These are phyloP conservation scores for Actinemys pallida DNA, from an alignment of 2,113 vertebrate genomes.

Conservation along the genomic window DNA sequence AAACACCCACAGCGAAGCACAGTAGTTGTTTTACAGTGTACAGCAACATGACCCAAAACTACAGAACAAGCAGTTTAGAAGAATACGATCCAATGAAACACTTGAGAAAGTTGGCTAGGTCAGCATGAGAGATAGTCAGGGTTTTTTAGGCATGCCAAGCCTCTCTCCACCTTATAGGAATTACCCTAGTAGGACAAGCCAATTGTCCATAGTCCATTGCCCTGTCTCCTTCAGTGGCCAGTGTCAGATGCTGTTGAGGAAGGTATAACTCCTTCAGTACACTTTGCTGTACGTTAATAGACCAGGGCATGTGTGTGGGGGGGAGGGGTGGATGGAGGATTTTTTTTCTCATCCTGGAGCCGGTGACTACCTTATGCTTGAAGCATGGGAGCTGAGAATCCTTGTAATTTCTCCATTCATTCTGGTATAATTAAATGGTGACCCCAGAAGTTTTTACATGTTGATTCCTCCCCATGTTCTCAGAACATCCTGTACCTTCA, in stretches of 20 bases:
- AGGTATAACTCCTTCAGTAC: background rate
- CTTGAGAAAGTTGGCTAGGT: background rate
- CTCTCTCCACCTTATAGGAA: background rate
- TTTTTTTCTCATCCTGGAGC: background rate
- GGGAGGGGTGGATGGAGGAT: background rate
- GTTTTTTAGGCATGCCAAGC: background rate
- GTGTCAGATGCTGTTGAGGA: background rate
- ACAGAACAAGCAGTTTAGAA: background rate
- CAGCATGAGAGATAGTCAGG: accelerated
- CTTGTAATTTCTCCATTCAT: background rate
- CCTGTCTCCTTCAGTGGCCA: background rate
- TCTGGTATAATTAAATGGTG: background rate
- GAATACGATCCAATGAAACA: background rate
- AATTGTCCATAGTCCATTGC: background rate
- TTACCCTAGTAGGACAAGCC: background rate
- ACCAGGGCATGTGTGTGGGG: background rate
- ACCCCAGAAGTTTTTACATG: background rate
- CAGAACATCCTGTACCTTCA: background rate
- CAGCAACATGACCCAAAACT: background rate
- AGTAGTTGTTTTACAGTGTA: background rate
- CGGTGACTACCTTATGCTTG: background rate
- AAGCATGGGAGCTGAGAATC: background rate
- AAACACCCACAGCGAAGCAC: background rate
- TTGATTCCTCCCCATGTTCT: background rate
- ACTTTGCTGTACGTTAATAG: background rate